Evolutionary conservation across 2,797 vertebrate species (phyloP), one percentile per base, ranked within the genome.

Genomic region (Silurus lanzhouensis): DNA sequence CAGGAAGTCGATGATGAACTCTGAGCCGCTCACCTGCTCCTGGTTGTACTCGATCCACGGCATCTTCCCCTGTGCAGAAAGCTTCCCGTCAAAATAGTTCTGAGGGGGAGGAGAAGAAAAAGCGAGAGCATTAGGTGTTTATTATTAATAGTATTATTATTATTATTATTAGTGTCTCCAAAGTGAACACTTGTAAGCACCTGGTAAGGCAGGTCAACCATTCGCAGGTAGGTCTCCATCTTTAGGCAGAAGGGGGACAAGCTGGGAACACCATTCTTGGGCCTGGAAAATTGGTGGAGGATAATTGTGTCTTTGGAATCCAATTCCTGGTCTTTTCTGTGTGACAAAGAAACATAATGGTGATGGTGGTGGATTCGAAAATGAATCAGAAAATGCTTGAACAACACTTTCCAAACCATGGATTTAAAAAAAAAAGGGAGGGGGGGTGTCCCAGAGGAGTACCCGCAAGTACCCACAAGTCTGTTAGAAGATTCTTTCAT

Each of bases 81-180:
- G 96, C 93, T 97, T 98, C 93, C 98, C 98, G 90, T 98, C 98
- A 90, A 99, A 99, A 95, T 97, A 98, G 93, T 99, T 99, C 98
- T 99, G 93, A 86, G 84, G 25, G 31, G 44, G 31, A 25, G 6
- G 19, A 20, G 1, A 81, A 64, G 9, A 46, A 52, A 10, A 61
- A 46, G 22, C 22, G 2, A 9, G 22, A 38, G 0, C 46, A 55
- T 27, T 52, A 25, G 17, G 27, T 14, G 19, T 22, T 60, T 38
- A 60, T 9, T 7, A 58, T 38, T 38, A 31, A 31, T 31, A 31
- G 31, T 31, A 58, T 46, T 83, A 19, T 71, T 63, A 13, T 22
- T 64, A 20, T 46, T 38, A 19, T 0, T 14, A 31, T 31, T 67
- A 22, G 19, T 44, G 19, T 63, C 15, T 76, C 15, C 10, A 46